Evolutionary conservation across 2,797 vertebrate species (phyloP), one percentile per base, ranked within the genome.

Genomic region (Peromyscus nudipes): DNA sequence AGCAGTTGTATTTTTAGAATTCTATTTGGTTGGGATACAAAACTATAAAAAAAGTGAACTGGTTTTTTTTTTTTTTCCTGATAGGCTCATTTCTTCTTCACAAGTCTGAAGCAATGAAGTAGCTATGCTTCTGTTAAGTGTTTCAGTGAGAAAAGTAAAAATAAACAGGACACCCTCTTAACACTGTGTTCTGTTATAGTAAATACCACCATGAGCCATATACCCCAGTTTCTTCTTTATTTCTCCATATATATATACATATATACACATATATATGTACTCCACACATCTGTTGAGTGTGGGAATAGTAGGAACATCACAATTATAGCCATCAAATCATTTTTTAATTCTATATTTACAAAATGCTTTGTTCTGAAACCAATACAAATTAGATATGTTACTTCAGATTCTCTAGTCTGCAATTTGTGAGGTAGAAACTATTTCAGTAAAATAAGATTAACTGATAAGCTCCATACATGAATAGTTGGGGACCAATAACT

Each of bases 131-230:
- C 69, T 95, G 92, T 23, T 98, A 98, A 98, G 97, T 98, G 97
- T 98, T 96, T 98, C 94, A 96, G 96, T 73, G 96, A 97, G 94
- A 97, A 97, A 93, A 96, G 65, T 97, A 97, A 97, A 97, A 98
- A 96, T 91, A 97, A 94, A 84, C 25, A 86, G 96, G 87, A 17
- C 77, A 62, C 34, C 86, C 92, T 97, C 96, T 91, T 96, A 79
- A 92, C 96, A 97, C 93, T 55, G 91, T 94, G 97, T 97, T 52
- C 21, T 95, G 89, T 97, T 97, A 95, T 95, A 89, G 91, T 82
- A 95, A 77, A 97, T 97, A 96, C 65, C 92, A 96, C 96, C 97
- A 93, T 52, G 60, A 95, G 37, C 19, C 80, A 76, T 81, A 83
- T 97, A 84, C 88, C 40, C 71, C 95, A 96, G 40, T 37, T 89